Conservation (phyloP, 2,888 invertebrate genomes). For the Rutpela maculata region DNA sequence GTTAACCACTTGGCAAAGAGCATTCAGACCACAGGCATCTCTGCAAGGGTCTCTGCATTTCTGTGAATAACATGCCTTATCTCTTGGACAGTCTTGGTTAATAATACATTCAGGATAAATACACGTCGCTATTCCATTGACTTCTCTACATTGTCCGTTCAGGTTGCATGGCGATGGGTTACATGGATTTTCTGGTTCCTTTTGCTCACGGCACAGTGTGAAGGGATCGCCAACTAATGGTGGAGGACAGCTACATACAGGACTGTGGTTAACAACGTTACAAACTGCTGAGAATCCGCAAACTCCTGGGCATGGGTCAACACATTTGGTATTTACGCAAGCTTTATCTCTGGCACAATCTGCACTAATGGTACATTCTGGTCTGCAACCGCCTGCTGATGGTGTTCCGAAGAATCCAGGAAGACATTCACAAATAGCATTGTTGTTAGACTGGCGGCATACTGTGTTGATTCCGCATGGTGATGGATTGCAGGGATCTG, state of each 20-base stretch:
- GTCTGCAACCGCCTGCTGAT: slow-evolving; percentile 82
- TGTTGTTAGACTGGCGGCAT: slow-evolving; percentile 77
- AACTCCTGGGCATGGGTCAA: slow-evolving; percentile 87
- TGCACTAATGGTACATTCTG: slow-evolving; percentile 88
- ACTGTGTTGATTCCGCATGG: slow-evolving; percentile 88
- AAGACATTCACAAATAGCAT: slow-evolving; percentile 84
- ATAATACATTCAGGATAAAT: slow-evolving; percentile 91
- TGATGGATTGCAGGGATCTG: slow-evolving; percentile 76
- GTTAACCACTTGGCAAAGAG: slow-evolving; percentile 86
- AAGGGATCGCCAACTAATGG: slow-evolving; percentile 89
- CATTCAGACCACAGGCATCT: slow-evolving; percentile 89
- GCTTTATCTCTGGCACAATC: slow-evolving; percentile 86
- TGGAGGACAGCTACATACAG: slow-evolving; percentile 87
- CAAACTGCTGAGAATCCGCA: slow-evolving; percentile 88
- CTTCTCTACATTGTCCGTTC: slow-evolving; percentile 87
- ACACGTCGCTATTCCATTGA: slow-evolving; percentile 83
- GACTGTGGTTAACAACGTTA: slow-evolving; percentile 88
- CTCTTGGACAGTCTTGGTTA: slow-evolving; percentile 90
- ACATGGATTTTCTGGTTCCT: slow-evolving; percentile 81
- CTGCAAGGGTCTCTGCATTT: slow-evolving; percentile 90
- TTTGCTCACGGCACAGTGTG: slow-evolving; percentile 78
- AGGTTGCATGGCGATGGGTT: slow-evolving; percentile 89
- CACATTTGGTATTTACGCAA: slow-evolving; percentile 87
- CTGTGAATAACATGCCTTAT: slow-evolving; percentile 86
- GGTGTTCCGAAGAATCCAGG: slow-evolving; percentile 86